Evolutionary conservation across 2,888 invertebrate genomes (phyloP).

Genomic region (Cabera pusaria): DNA sequence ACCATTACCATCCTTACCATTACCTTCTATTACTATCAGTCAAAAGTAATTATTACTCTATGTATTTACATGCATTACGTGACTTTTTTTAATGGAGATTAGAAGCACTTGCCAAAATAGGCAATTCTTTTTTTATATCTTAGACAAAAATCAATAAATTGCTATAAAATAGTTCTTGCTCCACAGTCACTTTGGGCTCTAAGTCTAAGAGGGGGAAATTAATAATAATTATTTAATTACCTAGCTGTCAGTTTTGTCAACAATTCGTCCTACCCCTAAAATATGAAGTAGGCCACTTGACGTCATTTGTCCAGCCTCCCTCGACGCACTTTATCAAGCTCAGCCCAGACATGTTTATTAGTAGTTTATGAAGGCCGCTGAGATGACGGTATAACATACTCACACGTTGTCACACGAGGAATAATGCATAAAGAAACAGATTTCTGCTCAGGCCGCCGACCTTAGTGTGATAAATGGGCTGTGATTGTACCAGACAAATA

Average conservation of each 20-base stretch:
- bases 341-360: slow-evolving; percentile 33
- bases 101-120: too few relatives aligned
- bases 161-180: too few relatives aligned
- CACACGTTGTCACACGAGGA: slow-evolving; percentile 13
- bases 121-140: too few relatives aligned
- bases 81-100: too few relatives aligned
- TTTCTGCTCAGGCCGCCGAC: slow-evolving; percentile 7
- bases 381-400: slow-evolving; percentile 31
- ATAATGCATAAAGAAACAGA: slow-evolving; percentile 21
- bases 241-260: background rate
- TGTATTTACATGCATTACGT: too few relatives aligned
- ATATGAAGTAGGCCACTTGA: slow-evolving; percentile 19
- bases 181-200: too few relatives aligned
- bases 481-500: slow-evolving; percentile 8
- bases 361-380: slow-evolving; percentile 28
- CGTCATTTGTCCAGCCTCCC: slow-evolving; percentile 24
- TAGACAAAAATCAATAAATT: too few relatives aligned
- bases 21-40: too few relatives aligned
- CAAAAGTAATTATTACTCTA: too few relatives aligned
- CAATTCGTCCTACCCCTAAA: slow-evolving; percentile 11
- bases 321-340: slow-evolving; percentile 31
- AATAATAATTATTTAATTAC: too few relatives aligned
- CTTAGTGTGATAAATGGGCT: slow-evolving; percentile 10
- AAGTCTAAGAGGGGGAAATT: too few relatives aligned
- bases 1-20: too few relatives aligned